A percentile compares a stretch with the other conserved stretches of the same genome.
These are phyloP conservation scores for Cynoglossus semilaevis DNA, from an alignment of 2,113 vertebrate genomes.

Conservation along the genomic window DNA sequence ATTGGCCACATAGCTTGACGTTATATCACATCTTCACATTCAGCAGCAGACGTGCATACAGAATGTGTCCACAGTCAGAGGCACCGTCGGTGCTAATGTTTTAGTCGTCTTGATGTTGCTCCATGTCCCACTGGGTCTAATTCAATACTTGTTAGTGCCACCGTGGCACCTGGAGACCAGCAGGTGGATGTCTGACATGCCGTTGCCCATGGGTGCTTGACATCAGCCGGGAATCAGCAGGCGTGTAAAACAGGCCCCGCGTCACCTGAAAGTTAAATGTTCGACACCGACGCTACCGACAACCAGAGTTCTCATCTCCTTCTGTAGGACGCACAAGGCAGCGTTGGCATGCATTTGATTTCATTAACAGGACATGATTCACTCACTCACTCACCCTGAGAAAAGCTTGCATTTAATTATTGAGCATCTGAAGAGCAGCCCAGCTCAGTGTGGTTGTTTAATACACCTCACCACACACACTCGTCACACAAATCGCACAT, in stretches of 20 bases:
- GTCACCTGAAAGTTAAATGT: constrained; percentile 79
- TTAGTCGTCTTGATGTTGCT: constrained; percentile 49
- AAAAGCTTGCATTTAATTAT: constrained; percentile 70
- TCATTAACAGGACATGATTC: constrained; percentile 28
- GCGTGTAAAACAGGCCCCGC: constrained; percentile 64
- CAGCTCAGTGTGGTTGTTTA: constrained; percentile 53
- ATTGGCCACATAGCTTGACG: too few species aligned
- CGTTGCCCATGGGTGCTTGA: constrained; percentile 76
- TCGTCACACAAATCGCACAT: constrained; percentile 36
- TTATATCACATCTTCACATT: too few species aligned
- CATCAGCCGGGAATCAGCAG: constrained; percentile 57
- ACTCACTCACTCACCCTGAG: constrained; percentile 43
- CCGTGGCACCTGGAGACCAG: constrained; percentile 66
- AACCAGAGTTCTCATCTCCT: constrained; percentile 29
- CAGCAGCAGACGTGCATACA: too few species aligned
- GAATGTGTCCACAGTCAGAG: too few species aligned
- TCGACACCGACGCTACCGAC: constrained; percentile 47
- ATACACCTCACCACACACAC: constrained; percentile 40
- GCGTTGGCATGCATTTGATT: not conserved
- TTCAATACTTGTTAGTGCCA: constrained; percentile 68
- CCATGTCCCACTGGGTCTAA: constrained; percentile 62
- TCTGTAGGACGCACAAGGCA: constrained; percentile 15
- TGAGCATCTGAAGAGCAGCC: constrained; percentile 61
- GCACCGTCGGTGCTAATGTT: constrained; percentile 4
- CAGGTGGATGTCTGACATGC: constrained; percentile 71